These are phyloP conservation scores for Oreochromis spilurus DNA, from an alignment of 2,113 vertebrate species.

Conservation along the genomic window DNA sequence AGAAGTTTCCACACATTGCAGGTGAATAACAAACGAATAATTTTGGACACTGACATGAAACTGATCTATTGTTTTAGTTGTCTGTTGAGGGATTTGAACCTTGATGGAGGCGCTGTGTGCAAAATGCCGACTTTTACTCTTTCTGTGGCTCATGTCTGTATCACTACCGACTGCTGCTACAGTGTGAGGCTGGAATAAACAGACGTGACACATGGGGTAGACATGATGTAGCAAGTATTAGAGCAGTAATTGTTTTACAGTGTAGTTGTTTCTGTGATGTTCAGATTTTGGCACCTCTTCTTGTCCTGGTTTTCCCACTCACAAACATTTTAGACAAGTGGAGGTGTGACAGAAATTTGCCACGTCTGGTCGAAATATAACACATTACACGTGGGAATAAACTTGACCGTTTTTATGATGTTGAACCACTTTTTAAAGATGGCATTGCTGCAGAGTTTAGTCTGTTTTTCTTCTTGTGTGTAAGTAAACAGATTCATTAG, in stretches of 20 bases:
- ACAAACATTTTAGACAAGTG: not conserved
- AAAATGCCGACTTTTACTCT: not conserved
- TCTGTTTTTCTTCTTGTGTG: not conserved
- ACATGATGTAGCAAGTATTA: not conserved
- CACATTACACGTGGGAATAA: not conserved
- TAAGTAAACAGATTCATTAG: not conserved
- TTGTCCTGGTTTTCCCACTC: not conserved
- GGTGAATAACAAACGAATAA: not conserved
- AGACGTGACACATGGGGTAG: not conserved
- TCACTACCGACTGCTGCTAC: not conserved
- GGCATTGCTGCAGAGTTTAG: not conserved
- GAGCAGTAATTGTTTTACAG: not conserved
- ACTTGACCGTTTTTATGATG: not conserved
- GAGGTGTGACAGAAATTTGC: not conserved
- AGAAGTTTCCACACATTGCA: not conserved
- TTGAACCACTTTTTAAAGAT: not conserved
- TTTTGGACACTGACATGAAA: not conserved
- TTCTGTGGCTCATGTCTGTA: not conserved
- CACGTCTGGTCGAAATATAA: not conserved
- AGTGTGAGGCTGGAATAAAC: not conserved
- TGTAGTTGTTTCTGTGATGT: not conserved
- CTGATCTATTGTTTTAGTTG: not conserved
- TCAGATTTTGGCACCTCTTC: not conserved
- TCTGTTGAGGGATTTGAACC: not conserved
- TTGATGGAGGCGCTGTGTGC: not conserved